Conservation (phyloP, 2,888 invertebrate genomes). For the Oscheius sp. region DNA sequence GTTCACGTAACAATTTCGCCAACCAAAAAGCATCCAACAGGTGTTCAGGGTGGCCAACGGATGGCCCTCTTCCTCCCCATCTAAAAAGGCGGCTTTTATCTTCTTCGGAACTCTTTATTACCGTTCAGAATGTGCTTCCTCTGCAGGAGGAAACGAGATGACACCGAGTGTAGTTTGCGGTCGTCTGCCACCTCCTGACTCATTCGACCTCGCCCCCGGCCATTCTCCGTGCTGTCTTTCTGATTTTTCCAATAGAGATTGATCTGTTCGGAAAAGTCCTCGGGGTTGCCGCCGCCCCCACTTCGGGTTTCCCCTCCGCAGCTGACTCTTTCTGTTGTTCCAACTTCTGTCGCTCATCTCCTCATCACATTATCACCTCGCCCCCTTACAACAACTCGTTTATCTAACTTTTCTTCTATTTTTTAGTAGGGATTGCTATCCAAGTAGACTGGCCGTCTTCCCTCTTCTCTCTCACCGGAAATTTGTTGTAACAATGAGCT, state of each 20-base stretch:
- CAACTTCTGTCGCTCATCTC: neutral
- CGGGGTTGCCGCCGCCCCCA: neutral
- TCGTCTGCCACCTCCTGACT: neutral
- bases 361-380: neutral
- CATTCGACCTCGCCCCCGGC: neutral
- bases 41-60: neutral
- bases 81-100: too few species aligned
- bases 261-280: neutral
- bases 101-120: too few species aligned
- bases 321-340: conserved; percentile 4
- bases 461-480: too few species aligned
- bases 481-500: too few species aligned
- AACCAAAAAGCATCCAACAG: conserved; percentile 19
- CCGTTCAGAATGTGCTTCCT: too few species aligned
- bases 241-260: neutral
- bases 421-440: too few species aligned
- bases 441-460: too few species aligned
- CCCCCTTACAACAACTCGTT: too few species aligned
- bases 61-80: neutral
- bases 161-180: neutral
- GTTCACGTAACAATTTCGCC: too few species aligned
- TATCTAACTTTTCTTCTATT: too few species aligned
- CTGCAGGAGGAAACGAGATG: too few species aligned
- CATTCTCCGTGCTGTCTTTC: neutral
- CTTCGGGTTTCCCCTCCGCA: neutral